Percentiles rank a stretch among this genome's conserved stretches.
These are phyloP conservation scores for Falcaria lacertinaria DNA, from an alignment of 2,888 invertebrate genomes.

Conservation along the genomic window DNA sequence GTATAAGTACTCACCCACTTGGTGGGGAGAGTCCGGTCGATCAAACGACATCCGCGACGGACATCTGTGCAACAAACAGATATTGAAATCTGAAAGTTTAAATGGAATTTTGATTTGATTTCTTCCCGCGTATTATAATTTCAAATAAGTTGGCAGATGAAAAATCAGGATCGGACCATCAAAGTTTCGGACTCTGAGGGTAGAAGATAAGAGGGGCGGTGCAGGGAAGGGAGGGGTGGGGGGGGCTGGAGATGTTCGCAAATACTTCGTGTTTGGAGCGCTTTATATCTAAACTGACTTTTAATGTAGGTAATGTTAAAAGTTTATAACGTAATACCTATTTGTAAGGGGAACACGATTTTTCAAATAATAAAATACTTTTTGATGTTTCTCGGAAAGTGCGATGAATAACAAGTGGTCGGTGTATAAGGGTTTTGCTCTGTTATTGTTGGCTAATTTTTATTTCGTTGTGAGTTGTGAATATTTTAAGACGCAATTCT, in stretches of 20 bases:
- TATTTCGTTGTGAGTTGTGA: not conserved
- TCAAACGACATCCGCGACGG: slow-evolving; percentile 34
- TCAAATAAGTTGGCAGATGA: slow-evolving; percentile 74
- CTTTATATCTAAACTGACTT: slow-evolving; percentile 64
- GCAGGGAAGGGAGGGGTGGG: slow-evolving; percentile 2
- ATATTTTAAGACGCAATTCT: too few species aligned
- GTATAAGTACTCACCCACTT: too few species aligned
- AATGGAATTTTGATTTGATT: slow-evolving; percentile 79
- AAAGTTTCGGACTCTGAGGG: slow-evolving; percentile 52
- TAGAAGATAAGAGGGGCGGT: slow-evolving; percentile 5
- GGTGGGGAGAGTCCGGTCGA: not conserved
- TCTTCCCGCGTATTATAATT: slow-evolving; percentile 73
- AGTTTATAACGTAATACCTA: slow-evolving; percentile 48
- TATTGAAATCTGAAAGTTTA: slow-evolving; percentile 73
- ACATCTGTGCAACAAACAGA: slow-evolving; percentile 62
- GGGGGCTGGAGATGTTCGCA: slow-evolving; percentile 22
- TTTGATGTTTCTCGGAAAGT: slow-evolving; percentile 21
- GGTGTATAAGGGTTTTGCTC: not conserved
- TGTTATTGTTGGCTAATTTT: not conserved
- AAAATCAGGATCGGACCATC: slow-evolving; percentile 74
- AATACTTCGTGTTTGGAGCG: slow-evolving; percentile 51
- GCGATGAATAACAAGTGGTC: not conserved
- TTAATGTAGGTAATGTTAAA: slow-evolving; percentile 56
- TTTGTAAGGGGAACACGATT: slow-evolving; percentile 29
- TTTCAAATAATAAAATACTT: slow-evolving; percentile 15